Base-by-base conservation (phyloP, 1,140 invertebrate species). In the Steinernema feltiae region DNA sequence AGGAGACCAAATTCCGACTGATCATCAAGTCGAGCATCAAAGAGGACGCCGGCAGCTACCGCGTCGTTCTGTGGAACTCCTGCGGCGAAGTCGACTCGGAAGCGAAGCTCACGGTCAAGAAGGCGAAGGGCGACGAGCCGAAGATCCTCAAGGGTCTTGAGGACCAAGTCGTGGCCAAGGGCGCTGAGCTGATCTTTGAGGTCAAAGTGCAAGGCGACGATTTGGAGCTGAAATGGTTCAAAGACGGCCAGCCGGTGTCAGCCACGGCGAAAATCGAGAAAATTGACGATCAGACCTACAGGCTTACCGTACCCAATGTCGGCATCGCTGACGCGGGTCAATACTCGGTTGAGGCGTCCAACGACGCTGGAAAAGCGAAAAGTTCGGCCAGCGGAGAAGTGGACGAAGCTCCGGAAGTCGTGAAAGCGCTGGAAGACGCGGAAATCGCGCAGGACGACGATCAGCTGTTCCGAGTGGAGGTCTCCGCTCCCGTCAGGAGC, bases 371-470 rank as follows among this genome's bases (percentile, higher is more conserved):
- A 24, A 84, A 82, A 31, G 84, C 79, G 1, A 80, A 75, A 30
- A 82, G 79, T 18, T 41, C 70, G n/a, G 84, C 83, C 2, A 76
- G 73, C 27, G 84, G 81, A 48, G 85, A 85, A 77, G 84, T 86
- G 17, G 84, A 85, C 71, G 85, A 86, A 69, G 74, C 70, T 31
- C 84, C 84, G 21, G 75, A 79, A 35, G 86, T 85, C 46, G 84
- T 86, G 17, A 80, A 83, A 35, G 85, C 79, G n/a, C 76, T 85
- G 0, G 75, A 82, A 24, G 81, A 85, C 30, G 78, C 76, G 1
- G 75, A 76, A n/a, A 78, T 92, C 0, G 91, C 90, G 69, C 93
- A 94, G 81, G 92, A 92, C 0, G 92, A 93, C 76, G 88, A 88
- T n/a, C 90, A 93, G 84, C 89, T 93, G 0, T 91, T 95, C 69